These are phyloP conservation scores for Serilophus lunatus DNA, from an alignment of 2,113 vertebrate genomes.

Conservation along the genomic window DNA sequence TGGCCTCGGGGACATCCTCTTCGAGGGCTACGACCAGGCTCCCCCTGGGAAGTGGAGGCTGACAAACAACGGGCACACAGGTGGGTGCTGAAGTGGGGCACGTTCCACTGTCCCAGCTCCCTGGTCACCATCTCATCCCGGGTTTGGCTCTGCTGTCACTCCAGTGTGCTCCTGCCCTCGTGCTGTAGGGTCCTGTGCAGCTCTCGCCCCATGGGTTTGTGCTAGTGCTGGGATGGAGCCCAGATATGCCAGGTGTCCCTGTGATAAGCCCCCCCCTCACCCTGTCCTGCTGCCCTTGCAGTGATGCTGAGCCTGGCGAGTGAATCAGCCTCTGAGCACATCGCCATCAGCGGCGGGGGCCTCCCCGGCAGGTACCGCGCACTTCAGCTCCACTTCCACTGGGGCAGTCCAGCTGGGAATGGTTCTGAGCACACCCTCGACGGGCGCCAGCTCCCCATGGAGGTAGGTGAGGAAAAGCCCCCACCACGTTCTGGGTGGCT, in stretches of 20 bases:
- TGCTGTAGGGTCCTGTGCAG: neutral
- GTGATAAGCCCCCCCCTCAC: neutral
- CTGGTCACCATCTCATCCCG: accelerated
- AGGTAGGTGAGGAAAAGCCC: slow-evolving; percentile 66
- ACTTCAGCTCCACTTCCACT: slow-evolving; percentile 86
- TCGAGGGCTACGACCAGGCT: slow-evolving; percentile 77
- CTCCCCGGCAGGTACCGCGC: slow-evolving; percentile 74
- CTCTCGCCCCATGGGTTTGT: neutral
- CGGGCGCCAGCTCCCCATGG: slow-evolving; percentile 76
- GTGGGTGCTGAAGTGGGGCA: neutral
- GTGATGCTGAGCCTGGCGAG: slow-evolving; percentile 66
- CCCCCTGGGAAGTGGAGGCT: slow-evolving; percentile 78
- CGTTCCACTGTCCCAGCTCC: neutral
- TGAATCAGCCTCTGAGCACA: slow-evolving; percentile 27
- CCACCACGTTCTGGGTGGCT: accelerated
- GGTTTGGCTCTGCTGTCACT: accelerated
- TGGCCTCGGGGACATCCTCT: slow-evolving; percentile 68
- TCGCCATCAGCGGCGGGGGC: slow-evolving; percentile 75
- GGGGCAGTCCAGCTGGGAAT: slow-evolving; percentile 71
- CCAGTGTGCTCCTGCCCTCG: accelerated
- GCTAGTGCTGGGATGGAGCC: neutral
- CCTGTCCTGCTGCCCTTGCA: neutral
- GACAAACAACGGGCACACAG: slow-evolving; percentile 80
- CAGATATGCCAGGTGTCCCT: neutral
- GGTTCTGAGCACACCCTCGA: slow-evolving; percentile 86